Evolutionary conservation across 2,888 invertebrate species (phyloP).

Genomic region (Heterodera filipjevi): DNA sequence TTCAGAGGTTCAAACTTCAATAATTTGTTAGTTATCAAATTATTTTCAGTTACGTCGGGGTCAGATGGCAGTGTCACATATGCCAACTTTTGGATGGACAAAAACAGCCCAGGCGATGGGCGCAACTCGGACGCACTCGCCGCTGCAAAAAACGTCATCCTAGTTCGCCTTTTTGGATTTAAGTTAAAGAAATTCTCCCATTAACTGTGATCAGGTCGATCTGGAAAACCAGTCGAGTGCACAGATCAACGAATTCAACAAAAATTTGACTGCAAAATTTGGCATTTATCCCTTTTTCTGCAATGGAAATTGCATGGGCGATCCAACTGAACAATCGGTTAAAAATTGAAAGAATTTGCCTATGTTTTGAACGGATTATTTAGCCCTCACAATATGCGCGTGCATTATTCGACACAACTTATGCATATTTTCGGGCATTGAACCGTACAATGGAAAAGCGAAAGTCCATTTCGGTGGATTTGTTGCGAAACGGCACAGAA

Average conservation of each 20-base stretch:
- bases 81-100: slow-evolving; percentile 19
- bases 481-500: slow-evolving; percentile 28
- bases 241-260: slow-evolving; percentile 27
- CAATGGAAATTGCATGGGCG: slow-evolving; percentile 36
- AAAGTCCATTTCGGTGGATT: slow-evolving; percentile 28
- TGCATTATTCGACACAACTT: slow-evolving; percentile 38
- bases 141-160: slow-evolving; percentile 34
- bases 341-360: not conserved
- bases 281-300: slow-evolving; percentile 36
- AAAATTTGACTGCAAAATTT: slow-evolving; percentile 27
- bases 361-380: not conserved
- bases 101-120: slow-evolving; percentile 30
- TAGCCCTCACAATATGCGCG: slow-evolving; percentile 37
- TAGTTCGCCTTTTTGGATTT: no score
- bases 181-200: no score
- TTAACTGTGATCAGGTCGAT: slow-evolving; percentile 23
- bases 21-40: not conserved
- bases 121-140: slow-evolving; percentile 40
- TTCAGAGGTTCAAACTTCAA: no score
- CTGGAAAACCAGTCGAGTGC: slow-evolving; percentile 29
- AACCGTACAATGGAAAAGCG: slow-evolving; percentile 30
- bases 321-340: slow-evolving; percentile 15
- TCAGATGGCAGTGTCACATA: not conserved
- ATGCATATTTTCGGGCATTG: slow-evolving; percentile 40
- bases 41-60: slow-evolving; percentile 21